Base-by-base conservation (phyloP, 2,888 invertebrate genomes). In the Cataglyphis rosenhaueri region DNA sequence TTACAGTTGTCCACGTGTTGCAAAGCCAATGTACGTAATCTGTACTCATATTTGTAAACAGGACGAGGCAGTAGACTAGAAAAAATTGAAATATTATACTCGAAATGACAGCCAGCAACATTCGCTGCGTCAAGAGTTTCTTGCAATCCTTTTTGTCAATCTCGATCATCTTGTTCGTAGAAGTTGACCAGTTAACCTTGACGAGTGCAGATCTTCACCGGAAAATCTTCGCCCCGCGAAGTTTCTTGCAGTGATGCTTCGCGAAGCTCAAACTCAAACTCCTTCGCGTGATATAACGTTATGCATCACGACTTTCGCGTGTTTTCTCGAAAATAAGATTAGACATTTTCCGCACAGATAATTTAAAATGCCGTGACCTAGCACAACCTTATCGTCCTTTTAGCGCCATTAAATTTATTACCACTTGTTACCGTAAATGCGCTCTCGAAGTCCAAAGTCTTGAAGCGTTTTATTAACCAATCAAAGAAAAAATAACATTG, bases 1-100 rank as follows among this genome's bases (percentile, higher is more conserved):
- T 95, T 82, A 97, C 95, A 18, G 96, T 95, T 21, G 95, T 90
- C 85, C 97, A 94, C 0, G 96, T 96, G 55, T 95, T 95, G 44
- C 95, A 91, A n/a, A 97, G 92, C 97, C 97, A 97, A 88, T 95
- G 92, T 0, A 97, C 97, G 92, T 97, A 96, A 62, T 97, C 92
- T 25, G 96, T 88, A 91, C 96, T 96, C 48, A 96, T 94, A 94
- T 97, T 97, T 62, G 96, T 95, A 21, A 95, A 85, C 12, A 95
- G 85, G 25, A 94, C 90, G 18, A 93, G 91, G 25, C 87, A 86
- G 25, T 91, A 91, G 65, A 94, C 89, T 29, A 95, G 89, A 12
- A 93, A 82, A 48, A 92, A 93, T 79, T 95, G 94, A 2, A 94
- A 88, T 10, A 91, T 92, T 70, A 97, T 95, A 91, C 96, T 96